These are phyloP conservation scores for Branchellion lobata DNA, from an alignment of 2,888 invertebrate genomes.

Conservation along the genomic window DNA sequence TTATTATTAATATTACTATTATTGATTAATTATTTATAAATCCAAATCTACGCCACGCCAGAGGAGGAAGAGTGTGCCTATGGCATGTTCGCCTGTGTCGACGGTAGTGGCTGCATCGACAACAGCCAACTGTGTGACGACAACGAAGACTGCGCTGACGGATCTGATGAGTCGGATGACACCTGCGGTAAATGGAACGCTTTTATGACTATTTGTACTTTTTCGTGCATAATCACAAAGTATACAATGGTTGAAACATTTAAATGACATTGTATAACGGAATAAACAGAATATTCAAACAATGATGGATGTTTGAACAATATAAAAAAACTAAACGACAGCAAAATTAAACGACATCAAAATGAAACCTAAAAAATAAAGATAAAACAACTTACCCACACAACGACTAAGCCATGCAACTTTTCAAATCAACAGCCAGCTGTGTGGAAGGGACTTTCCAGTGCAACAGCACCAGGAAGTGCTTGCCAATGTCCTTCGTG, in stretches of 20 bases:
- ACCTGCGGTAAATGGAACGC: slow-evolving; percentile 12
- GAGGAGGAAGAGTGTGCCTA: slow-evolving; percentile 15
- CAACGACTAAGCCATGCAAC: neutral
- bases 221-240: too few relatives aligned
- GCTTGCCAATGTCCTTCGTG: neutral
- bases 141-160: slow-evolving; percentile 44
- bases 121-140: slow-evolving; percentile 45
- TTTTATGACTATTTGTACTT: too few relatives aligned
- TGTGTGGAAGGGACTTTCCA: slow-evolving; percentile 27
- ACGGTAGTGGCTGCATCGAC: slow-evolving; percentile 41
- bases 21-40: too few relatives aligned
- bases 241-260: too few relatives aligned
- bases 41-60: neutral
- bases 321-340: too few relatives aligned
- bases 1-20: too few relatives aligned
- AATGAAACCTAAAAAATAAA: too few relatives aligned
- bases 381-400: too few relatives aligned
- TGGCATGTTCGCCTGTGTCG: slow-evolving; percentile 45
- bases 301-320: too few relatives aligned
- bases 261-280: too few relatives aligned
- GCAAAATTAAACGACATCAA: too few relatives aligned
- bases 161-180: slow-evolving; percentile 41
- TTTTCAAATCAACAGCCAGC: neutral
- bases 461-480: slow-evolving; percentile 8
- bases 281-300: too few relatives aligned